A percentile compares a stretch with the other conserved stretches of the same genome.
Evolutionary conservation across 2,888 invertebrate genomes (phyloP).

Genomic region (Oscheius myriophilus): DNA sequence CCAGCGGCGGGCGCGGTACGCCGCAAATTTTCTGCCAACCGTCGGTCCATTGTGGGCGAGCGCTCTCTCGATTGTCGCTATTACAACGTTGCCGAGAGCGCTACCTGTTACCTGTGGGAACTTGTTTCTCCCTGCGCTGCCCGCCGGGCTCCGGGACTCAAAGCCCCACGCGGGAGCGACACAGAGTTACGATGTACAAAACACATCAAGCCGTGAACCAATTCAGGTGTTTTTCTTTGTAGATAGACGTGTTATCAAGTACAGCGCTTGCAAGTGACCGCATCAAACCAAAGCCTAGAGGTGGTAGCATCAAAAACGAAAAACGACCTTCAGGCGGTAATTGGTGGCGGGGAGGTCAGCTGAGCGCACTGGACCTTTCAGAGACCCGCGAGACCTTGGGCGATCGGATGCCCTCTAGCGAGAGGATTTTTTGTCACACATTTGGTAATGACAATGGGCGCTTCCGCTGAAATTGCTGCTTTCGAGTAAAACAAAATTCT

Average conservation of each 20-base stretch:
- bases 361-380: constrained; percentile 23
- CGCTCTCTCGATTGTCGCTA: constrained; percentile 29
- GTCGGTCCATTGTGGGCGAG: constrained; percentile 28
- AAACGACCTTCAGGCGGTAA: constrained; percentile 20
- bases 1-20: constrained; percentile 13
- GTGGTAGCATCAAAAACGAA: too few species aligned
- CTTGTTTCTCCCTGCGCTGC: constrained; percentile 16
- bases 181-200: too few species aligned
- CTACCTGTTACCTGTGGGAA: constrained; percentile 27
- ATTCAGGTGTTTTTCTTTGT: too few species aligned
- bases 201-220: too few species aligned
- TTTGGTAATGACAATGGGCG: too few species aligned
- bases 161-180: too few species aligned
- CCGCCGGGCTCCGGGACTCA: constrained; percentile 4
- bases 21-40: constrained; percentile 27
- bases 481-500: too few species aligned
- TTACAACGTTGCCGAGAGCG: constrained; percentile 30
- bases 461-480: too few species aligned
- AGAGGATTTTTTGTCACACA: too few species aligned
- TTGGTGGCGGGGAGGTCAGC: constrained; percentile 21
- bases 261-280: too few species aligned
- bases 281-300: too few species aligned
- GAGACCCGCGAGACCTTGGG: constrained; percentile 24
- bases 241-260: too few species aligned
- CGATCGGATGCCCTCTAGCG: neutral